Evolutionary conservation across 2,113 vertebrate genomes (phyloP).

Genomic region (Tursiops truncatus): DNA sequence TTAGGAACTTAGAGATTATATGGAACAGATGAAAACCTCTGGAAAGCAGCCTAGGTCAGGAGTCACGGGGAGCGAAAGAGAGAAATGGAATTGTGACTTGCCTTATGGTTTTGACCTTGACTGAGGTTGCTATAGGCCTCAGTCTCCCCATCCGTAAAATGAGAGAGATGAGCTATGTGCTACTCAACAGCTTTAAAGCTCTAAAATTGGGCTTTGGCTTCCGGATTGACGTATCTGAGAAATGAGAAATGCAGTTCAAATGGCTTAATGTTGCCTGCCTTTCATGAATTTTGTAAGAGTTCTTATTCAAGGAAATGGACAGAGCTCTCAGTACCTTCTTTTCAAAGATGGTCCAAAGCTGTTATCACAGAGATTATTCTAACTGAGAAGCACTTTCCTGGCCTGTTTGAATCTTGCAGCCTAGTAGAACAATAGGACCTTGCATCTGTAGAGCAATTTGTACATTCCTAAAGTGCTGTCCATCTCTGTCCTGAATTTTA

Average conservation of each 20-base stretch:
- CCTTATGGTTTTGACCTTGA: not conserved
- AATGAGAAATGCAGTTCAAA: conserved; percentile 52
- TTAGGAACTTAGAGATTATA: not conserved
- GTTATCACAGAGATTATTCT: conserved; percentile 42
- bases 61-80: not conserved
- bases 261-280: not conserved
- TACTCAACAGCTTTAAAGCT: not conserved
- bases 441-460: conserved; percentile 29
- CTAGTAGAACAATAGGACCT: not conserved
- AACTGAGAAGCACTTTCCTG: conserved; percentile 8
- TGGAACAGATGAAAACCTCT: not conserved
- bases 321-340: not conserved
- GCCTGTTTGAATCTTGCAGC: not conserved
- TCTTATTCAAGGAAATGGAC: not conserved
- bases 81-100: not conserved
- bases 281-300: conserved; percentile 6
- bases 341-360: not conserved
- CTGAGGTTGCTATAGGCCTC: not conserved
- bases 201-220: not conserved
- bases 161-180: not conserved
- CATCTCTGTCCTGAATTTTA: conserved; percentile 16
- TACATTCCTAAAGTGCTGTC: conserved; percentile 29
- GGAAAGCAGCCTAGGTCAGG: not conserved
- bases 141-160: not conserved
- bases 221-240: not conserved